These are phyloP conservation scores for Fratercula arctica DNA, from an alignment of 2,797 vertebrate species.

Conservation along the genomic window DNA sequence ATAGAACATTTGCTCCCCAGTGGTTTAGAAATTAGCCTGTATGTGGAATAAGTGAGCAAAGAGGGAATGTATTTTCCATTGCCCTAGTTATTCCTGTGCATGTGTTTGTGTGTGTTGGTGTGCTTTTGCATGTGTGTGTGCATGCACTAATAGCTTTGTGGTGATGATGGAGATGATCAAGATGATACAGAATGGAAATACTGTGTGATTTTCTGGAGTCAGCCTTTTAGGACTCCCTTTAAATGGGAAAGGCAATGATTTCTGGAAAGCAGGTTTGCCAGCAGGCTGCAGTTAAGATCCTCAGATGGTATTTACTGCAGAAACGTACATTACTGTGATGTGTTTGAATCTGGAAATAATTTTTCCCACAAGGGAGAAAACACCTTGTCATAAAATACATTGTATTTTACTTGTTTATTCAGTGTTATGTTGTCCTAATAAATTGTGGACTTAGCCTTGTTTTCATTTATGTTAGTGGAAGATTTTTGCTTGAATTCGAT, in stretches of 20 bases:
- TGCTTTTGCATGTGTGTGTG: slow-evolving; percentile 26
- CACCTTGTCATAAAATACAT: slow-evolving; percentile 36
- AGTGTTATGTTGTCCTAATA: slow-evolving; percentile 23
- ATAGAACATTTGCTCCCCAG: slow-evolving; percentile 50
- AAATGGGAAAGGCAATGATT: slow-evolving; percentile 18
- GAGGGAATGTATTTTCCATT: slow-evolving; percentile 32
- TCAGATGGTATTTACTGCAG: slow-evolving; percentile 39
- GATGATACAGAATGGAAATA: slow-evolving; percentile 57
- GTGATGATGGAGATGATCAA: slow-evolving; percentile 59
- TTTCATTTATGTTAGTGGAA: slow-evolving; percentile 28
- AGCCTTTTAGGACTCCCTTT: slow-evolving; percentile 21
- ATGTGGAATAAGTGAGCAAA: slow-evolving; percentile 59
- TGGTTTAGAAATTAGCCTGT: slow-evolving; percentile 56
- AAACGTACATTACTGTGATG: background rate
- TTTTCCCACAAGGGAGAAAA: slow-evolving; percentile 34
- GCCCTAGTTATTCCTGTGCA: slow-evolving; percentile 12
- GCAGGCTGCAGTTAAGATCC: slow-evolving; percentile 29
- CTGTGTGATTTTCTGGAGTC: slow-evolving; percentile 49
- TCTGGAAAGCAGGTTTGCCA: slow-evolving; percentile 52
- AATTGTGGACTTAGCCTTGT: background rate
- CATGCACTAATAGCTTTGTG: slow-evolving; percentile 19
- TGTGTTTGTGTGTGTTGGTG: slow-evolving; percentile 10
- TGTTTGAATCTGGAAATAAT: slow-evolving; percentile 51
- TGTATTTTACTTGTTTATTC: slow-evolving; percentile 50
- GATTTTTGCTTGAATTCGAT: background rate